Conservation (phyloP, 2,888 invertebrate genomes). For the Drosophila borborema region DNA sequence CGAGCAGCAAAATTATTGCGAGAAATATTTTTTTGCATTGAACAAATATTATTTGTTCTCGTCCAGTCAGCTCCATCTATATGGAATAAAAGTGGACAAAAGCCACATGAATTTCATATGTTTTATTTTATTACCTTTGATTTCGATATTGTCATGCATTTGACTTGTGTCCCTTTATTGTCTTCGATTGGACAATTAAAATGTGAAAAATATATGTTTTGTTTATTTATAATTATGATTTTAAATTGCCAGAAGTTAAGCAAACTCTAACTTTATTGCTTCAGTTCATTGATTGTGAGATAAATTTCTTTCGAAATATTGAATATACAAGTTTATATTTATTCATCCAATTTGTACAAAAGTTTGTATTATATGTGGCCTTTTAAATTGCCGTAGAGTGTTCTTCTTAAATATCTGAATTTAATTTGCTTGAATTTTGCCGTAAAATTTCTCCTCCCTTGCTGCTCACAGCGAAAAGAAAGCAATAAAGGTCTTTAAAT, state of each 20-base stretch:
- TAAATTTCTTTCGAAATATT: background rate
- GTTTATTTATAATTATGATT: background rate
- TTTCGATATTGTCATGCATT: slow-evolving; percentile 51
- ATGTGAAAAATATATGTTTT: slow-evolving; percentile 4
- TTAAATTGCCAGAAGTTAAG: background rate
- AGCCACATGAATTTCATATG: slow-evolving; percentile 48
- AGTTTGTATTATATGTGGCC: no score
- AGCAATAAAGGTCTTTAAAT: slow-evolving; percentile 74
- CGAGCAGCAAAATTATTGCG: slow-evolving; percentile 39
- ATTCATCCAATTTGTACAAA: background rate
- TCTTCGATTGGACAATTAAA: background rate
- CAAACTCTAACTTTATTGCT: background rate
- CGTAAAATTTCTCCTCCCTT: slow-evolving; percentile 18
- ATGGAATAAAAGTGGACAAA: slow-evolving; percentile 16
- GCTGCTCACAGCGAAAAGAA: slow-evolving; percentile 29
- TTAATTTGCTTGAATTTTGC: slow-evolving; percentile 7
- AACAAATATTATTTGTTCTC: slow-evolving; percentile 51
- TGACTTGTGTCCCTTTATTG: slow-evolving; percentile 24
- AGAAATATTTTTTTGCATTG: slow-evolving; percentile 41
- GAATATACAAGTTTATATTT: background rate
- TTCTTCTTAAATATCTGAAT: slow-evolving; percentile 7
- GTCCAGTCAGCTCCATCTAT: slow-evolving; percentile 16
- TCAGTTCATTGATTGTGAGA: background rate
- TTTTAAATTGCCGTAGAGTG: background rate
- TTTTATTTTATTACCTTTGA: slow-evolving; percentile 64